phyloP scores from a whole-genome alignment of 2,888 invertebrate genomes.

The Drosophila falleni region DNA sequence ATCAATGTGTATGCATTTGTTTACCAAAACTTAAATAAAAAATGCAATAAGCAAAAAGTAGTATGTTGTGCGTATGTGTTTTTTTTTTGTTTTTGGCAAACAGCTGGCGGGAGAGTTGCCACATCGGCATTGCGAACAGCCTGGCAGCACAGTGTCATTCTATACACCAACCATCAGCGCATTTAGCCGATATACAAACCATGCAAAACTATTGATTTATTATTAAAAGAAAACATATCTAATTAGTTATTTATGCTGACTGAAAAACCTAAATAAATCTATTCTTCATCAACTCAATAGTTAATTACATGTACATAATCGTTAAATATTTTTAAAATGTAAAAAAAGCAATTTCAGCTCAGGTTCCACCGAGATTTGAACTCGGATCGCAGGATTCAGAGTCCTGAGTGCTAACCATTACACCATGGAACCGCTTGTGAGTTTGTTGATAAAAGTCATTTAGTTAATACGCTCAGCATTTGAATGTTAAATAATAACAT shows the following conservation, averaged over 20 bases:
- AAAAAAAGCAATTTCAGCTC: neutral
- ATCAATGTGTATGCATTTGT: constrained; percentile 18
- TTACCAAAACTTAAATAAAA: constrained; percentile 28
- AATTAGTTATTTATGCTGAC: neutral
- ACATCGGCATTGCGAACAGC: neutral
- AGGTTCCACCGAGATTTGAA: constrained; percentile 86
- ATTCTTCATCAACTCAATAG: neutral
- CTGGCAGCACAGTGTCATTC: constrained; percentile 33
- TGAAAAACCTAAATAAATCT: neutral
- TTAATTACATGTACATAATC: neutral
- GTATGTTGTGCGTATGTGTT: constrained; percentile 20
- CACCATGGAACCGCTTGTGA: constrained; percentile 85
- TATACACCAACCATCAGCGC: constrained; percentile 25
- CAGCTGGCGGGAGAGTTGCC: constrained; percentile 48
- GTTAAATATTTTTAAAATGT: neutral
- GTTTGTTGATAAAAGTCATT: neutral
- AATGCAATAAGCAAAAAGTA: constrained; percentile 17
- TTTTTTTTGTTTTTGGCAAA: constrained; percentile 17
- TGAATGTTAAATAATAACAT: neutral
- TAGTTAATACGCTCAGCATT: neutral
- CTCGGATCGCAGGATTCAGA: constrained; percentile 86
- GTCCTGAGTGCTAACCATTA: constrained; percentile 87
- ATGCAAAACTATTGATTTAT: too few species aligned
- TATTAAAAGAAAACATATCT: neutral
- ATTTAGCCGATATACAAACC: neutral